Evolutionary conservation across 2,888 invertebrate species (phyloP).

Genomic region (Agonopterix subpropinquella): DNA sequence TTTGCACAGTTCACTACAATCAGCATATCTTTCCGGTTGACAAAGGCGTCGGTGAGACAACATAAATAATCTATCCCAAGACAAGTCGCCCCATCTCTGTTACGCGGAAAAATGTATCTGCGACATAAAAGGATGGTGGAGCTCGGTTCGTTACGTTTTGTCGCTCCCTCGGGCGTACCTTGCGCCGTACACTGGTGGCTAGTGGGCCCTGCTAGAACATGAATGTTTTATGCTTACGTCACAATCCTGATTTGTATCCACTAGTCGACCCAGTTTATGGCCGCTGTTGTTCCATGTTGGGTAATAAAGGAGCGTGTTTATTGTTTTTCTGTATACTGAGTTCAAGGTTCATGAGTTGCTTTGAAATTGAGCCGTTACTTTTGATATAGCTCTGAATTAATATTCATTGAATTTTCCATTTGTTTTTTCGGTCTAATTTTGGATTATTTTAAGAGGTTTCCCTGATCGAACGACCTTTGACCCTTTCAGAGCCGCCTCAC

Average conservation of each 20-base stretch:
- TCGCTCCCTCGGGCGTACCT: conserved; percentile 58
- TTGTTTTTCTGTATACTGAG: conserved; percentile 42
- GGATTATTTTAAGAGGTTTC: too few species aligned
- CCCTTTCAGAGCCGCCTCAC: too few species aligned
- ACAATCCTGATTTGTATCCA: conserved; percentile 67
- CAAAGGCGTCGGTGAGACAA: conserved; percentile 40
- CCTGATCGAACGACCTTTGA: too few species aligned
- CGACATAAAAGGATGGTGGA: conserved; percentile 59
- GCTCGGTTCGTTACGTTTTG: conserved; percentile 71
- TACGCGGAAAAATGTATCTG: conserved; percentile 60
- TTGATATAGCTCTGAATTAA: not conserved
- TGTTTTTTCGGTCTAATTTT: too few species aligned
- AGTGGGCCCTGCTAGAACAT: conserved; percentile 37
- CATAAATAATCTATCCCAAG: conserved; percentile 65
- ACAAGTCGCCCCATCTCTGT: conserved; percentile 41
- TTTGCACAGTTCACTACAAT: conserved; percentile 35
- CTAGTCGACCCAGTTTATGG: conserved; percentile 47
- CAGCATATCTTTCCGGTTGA: conserved; percentile 41
- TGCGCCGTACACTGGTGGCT: conserved; percentile 34
- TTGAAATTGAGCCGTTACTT: not conserved
- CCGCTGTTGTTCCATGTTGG: conserved; percentile 37
- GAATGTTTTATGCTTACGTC: conserved; percentile 65
- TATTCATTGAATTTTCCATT: too few species aligned
- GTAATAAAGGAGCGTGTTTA: conserved; percentile 49
- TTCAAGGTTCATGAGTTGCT: conserved; percentile 25